Evolutionary conservation across 1,140 invertebrate species (phyloP).

Genomic region (Heliconius hewitsoni): DNA sequence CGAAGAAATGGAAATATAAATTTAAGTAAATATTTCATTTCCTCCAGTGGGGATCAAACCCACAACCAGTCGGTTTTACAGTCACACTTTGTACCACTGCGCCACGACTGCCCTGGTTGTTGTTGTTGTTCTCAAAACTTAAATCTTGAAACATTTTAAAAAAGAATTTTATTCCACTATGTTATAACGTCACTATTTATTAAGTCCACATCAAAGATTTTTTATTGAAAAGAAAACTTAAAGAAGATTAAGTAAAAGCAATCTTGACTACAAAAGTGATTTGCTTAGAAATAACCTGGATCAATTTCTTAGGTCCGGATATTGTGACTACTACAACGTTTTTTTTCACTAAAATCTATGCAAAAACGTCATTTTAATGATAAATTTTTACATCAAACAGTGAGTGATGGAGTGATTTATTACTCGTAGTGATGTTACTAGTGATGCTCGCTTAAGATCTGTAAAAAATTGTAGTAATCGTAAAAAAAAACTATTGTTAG

Average conservation of each 20-base stretch:
- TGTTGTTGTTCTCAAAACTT: not conserved
- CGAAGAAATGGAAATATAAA: no score
- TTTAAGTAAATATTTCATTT: no score
- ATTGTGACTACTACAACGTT: not conserved
- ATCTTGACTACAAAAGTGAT: not conserved
- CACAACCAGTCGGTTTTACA: no score
- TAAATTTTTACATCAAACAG: not conserved
- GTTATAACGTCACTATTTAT: not conserved
- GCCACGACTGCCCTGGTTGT: no score
- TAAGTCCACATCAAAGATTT: not conserved
- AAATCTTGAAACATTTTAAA: not conserved
- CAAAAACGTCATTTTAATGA: not conserved
- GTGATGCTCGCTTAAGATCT: no score
- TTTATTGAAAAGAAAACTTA: not conserved
- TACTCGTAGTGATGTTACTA: not conserved
- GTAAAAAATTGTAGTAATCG: no score
- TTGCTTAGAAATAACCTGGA: not conserved
- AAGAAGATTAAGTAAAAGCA: slow-evolving; percentile 3
- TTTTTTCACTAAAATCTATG: not conserved
- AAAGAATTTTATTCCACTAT: not conserved
- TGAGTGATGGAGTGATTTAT: not conserved
- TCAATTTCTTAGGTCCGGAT: slow-evolving; percentile 5
- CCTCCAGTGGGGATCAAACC: no score
- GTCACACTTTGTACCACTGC: no score
- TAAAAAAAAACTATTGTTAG: no score